Evolutionary conservation across 2,113 vertebrate genomes (phyloP).

Genomic region (Myxocyprinus asiaticus): DNA sequence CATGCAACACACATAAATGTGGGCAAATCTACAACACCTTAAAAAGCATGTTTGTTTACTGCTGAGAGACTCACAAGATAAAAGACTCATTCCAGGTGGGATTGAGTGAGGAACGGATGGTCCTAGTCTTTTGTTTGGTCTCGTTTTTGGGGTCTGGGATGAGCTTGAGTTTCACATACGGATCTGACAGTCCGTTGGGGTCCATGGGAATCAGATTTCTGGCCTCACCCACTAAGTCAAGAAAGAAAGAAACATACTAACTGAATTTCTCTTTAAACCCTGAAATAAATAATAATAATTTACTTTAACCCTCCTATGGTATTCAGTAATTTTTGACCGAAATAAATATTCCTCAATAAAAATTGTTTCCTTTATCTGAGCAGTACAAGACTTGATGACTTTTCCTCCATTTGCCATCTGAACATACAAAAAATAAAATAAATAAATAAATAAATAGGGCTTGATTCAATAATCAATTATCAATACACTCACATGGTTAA

Average conservation of each 20-base stretch:
- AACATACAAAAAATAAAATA: too few species aligned
- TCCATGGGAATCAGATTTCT: constrained; percentile 98
- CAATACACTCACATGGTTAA: too few species aligned
- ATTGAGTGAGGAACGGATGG: constrained; percentile 93
- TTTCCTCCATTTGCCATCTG: too few species aligned
- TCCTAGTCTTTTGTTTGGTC: constrained; percentile 96
- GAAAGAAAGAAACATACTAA: background rate
- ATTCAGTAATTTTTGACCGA: too few species aligned
- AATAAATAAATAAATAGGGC: too few species aligned
- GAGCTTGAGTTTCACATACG: constrained; percentile 96
- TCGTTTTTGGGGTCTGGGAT: constrained; percentile 96
- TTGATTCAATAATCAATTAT: too few species aligned
- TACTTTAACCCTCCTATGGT: too few species aligned
- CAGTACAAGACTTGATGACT: too few species aligned
- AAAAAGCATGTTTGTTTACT: background rate
- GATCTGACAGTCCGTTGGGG: constrained; percentile 95
- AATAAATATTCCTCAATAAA: too few species aligned
- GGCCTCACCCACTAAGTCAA: constrained; percentile 85
- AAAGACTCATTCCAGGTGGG: constrained; percentile 95
- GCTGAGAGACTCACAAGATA: constrained; percentile 82
- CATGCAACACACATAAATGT: constrained; percentile 3
- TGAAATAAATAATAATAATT: too few species aligned
- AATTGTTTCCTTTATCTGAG: too few species aligned
- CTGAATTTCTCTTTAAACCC: too few species aligned
- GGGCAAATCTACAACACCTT: background rate